Evolutionary conservation across 2,113 vertebrate species (phyloP).

Genomic region (Prietella phreatophila): DNA sequence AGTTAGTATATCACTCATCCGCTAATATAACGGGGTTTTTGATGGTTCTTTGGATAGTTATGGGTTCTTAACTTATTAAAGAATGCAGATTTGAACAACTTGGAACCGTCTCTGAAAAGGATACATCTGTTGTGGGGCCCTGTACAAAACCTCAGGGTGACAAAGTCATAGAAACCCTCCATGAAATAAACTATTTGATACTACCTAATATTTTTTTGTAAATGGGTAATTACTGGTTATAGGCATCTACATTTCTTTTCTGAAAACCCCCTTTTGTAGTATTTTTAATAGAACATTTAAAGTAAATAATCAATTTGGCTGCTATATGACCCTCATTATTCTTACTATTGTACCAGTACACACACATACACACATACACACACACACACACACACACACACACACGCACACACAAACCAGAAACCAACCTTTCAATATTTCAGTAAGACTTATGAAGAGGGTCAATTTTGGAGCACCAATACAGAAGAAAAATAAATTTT

Average conservation of each 20-base stretch:
- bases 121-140: not conserved
- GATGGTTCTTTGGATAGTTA: not conserved
- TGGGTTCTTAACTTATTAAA: not conserved
- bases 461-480: slow-evolving; percentile 49
- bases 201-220: not conserved
- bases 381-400: not conserved
- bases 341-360: not conserved
- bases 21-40: not conserved
- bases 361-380: not conserved
- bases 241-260: not conserved
- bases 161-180: not conserved
- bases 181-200: not conserved
- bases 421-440: slow-evolving; percentile 21
- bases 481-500: slow-evolving; percentile 38
- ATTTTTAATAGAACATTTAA: not conserved
- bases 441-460: slow-evolving; percentile 39
- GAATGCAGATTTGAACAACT: not conserved
- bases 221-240: not conserved
- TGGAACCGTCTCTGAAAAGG: not conserved
- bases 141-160: not conserved
- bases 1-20: not conserved
- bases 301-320: not conserved
- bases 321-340: not conserved
- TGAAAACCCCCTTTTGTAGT: not conserved
- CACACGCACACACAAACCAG: not conserved